Conservation (phyloP, 1,140 invertebrate genomes). For the Eurosta solidaginis region DNA sequence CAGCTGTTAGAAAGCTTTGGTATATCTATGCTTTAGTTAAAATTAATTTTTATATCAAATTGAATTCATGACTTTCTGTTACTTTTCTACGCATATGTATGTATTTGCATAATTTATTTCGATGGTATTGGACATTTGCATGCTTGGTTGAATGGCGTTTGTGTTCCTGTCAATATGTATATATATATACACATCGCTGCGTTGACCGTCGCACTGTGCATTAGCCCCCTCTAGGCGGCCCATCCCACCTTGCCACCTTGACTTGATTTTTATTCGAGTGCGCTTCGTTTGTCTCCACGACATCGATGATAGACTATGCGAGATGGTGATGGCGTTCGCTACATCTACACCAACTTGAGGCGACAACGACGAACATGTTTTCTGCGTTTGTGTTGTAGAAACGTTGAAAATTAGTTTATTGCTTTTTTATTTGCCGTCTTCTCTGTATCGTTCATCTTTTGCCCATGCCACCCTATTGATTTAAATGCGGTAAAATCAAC, state of each 20-base stretch:
- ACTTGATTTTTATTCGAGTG: neutral
- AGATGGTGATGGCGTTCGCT: neutral
- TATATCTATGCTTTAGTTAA: too few species aligned
- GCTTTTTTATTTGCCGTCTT: neutral
- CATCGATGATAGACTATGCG: neutral
- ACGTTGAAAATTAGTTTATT: conserved; percentile 24
- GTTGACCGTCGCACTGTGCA: conserved; percentile 3
- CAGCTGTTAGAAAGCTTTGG: neutral
- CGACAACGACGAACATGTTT: neutral
- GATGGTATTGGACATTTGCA: neutral
- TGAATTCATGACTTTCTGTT: neutral
- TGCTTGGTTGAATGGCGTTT: neutral
- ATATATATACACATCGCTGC: neutral
- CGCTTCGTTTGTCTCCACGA: conserved; percentile 17
- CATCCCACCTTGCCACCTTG: neutral
- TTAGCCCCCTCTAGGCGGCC: neutral
- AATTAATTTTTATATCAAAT: too few species aligned
- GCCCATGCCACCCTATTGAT: neutral
- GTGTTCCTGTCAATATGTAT: neutral
- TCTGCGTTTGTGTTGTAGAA: conserved; percentile 2
- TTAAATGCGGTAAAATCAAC: neutral
- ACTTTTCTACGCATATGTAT: too few species aligned
- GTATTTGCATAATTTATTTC: conserved; percentile 7
- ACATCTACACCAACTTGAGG: too few species aligned
- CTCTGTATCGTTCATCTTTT: neutral